Evolutionary conservation across 2,797 vertebrate genomes (phyloP), one percentile per base, ranked within the genome.

Genomic region (Lateolabrax maculatus): DNA sequence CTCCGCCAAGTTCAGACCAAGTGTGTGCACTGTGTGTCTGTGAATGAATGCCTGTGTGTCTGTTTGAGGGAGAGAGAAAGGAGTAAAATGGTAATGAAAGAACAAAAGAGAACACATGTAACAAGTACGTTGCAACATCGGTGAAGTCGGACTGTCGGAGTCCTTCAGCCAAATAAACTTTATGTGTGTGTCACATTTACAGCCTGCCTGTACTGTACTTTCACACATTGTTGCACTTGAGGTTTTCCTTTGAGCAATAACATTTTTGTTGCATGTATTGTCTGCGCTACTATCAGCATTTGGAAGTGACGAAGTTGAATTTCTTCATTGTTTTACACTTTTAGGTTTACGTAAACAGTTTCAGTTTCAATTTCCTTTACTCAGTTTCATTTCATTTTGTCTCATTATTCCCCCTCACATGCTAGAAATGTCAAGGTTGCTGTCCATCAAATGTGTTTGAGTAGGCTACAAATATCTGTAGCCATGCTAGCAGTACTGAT

Each of bases 1-100:
- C 57, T 49, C n/a, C 43, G 73, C 85, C 68, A 84, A 87, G 46
- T 80, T 66, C 29, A 83, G 61, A 23, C 34, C 13, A 9, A 10
- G 60, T 56, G 51, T 64, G 27, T 41, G 53, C 62, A 15, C 56
- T n/a, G 48, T 46, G 34, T 60, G 37, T 58, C 21, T 31, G 18
- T 23, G 21, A 55, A 29, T 43, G 48, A 44, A 15, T 41, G 29
- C 39, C 51, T 57, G 43, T 58, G 53, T 56, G 41, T 63, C 29
- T 48, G 19, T 49, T 4, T 21, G 18, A 10, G 5, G 5, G 15
- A 29, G 39, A 62, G 25, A 48, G 27, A 62, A 21, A 18, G 1
- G 8, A 53, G 13, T 31, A 36, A 74, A 62, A 60, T 23, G 25
- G 25, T 15, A 57, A 48, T 65, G 36, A 71, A 57, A 79, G 39